Evolutionary conservation across 2,888 invertebrate genomes (phyloP).

Genomic region (Pterostichus madidus): DNA sequence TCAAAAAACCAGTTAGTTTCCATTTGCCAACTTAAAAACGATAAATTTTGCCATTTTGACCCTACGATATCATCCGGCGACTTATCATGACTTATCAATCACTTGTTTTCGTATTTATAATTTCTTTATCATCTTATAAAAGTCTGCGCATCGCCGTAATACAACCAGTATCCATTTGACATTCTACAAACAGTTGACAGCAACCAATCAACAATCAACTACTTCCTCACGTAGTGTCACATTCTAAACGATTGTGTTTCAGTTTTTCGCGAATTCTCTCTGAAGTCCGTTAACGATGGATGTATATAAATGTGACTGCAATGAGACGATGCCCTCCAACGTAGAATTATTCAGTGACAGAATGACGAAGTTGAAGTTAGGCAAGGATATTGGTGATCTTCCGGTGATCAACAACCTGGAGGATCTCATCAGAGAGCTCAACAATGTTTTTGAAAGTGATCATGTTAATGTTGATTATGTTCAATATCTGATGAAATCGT

Average conservation of each 20-base stretch:
- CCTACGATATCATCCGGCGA: conserved; percentile 17
- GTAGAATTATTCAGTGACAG: conserved; percentile 39
- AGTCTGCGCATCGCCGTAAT: background rate
- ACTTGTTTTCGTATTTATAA: conserved; percentile 41
- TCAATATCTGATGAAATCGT: conserved; percentile 86
- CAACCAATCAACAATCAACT: conserved; percentile 1
- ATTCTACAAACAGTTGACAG: conserved; percentile 18
- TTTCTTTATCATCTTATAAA: conserved; percentile 44
- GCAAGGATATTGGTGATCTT: conserved; percentile 72
- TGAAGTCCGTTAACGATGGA: conserved; percentile 22
- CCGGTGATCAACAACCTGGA: conserved; percentile 78
- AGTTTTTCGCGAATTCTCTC: conserved; percentile 10
- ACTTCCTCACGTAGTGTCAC: background rate
- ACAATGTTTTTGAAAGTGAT: conserved; percentile 88
- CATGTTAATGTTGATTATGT: conserved; percentile 95
- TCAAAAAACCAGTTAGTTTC: background rate
- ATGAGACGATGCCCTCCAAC: background rate
- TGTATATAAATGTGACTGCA: conserved; percentile 27
- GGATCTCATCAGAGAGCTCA: conserved; percentile 84
- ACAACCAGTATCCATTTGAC: conserved; percentile 4
- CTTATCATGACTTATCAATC: conserved; percentile 39
- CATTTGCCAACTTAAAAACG: background rate
- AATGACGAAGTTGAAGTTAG: conserved; percentile 69
- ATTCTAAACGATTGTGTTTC: conserved; percentile 20
- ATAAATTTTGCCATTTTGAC: conserved; percentile 51